A percentile compares a stretch with the other conserved stretches of the same genome.
Evolutionary conservation across 1,140 invertebrate genomes (phyloP).

Genomic region (Oryctes rhinoceros): DNA sequence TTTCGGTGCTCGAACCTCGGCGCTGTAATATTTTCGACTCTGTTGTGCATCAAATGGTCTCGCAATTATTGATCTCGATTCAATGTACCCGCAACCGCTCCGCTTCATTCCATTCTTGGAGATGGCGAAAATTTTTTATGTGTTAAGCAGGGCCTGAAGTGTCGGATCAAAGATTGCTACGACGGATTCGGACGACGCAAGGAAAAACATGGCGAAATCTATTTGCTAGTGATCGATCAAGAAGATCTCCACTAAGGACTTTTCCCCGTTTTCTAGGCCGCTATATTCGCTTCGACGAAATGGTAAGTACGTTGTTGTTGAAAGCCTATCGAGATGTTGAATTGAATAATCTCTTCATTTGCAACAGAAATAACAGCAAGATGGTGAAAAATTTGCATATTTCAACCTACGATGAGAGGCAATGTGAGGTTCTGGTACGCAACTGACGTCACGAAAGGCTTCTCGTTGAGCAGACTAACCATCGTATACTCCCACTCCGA

Average conservation of each 20-base stretch:
- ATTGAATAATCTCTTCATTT: too few relatives aligned
- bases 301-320: background rate
- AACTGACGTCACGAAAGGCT: too few relatives aligned
- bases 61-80: background rate
- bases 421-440: too few relatives aligned
- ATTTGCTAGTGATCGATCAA: conserved; percentile 58
- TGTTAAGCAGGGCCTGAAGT: background rate
- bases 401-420: too few relatives aligned
- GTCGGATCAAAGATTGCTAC: background rate
- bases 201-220: conserved; percentile 50
- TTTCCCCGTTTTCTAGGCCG: conserved; percentile 53
- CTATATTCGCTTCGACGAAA: background rate
- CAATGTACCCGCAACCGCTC: conserved; percentile 39
- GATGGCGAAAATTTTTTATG: background rate
- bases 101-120: background rate
- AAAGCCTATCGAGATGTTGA: conserved; percentile 39
- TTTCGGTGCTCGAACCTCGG: background rate
- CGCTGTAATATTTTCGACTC: background rate
- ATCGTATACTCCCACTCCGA: too few relatives aligned
- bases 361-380: too few relatives aligned
- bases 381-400: too few relatives aligned
- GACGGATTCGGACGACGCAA: conserved; percentile 25
- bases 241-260: conserved; percentile 63
- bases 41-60: background rate
- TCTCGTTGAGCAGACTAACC: too few relatives aligned